A percentile compares a stretch with the other conserved stretches of the same genome.
phyloP scores from a whole-genome alignment of 2,797 vertebrate species.

The Scomberomorus guttatus region DNA sequence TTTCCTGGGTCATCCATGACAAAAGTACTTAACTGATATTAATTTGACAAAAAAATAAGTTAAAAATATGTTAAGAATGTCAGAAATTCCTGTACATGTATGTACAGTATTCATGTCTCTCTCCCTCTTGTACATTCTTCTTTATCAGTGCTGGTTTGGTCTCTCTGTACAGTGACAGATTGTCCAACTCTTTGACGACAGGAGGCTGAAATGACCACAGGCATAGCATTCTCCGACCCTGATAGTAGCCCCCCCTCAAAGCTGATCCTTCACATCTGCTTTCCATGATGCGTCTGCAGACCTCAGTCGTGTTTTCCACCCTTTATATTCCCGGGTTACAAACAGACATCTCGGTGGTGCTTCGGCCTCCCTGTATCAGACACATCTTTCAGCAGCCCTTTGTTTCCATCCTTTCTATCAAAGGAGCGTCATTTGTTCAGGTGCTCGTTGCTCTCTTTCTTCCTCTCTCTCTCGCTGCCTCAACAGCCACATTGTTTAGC shows the following conservation, averaged over 20 bases:
- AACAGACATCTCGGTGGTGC: slow-evolving; percentile 49
- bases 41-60: not conserved
- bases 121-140: not conserved
- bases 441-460: slow-evolving; percentile 64
- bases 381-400: slow-evolving; percentile 53
- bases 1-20: not conserved
- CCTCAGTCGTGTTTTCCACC: slow-evolving; percentile 31
- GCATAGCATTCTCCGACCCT: not conserved
- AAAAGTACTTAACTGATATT: not conserved
- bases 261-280: slow-evolving; percentile 34
- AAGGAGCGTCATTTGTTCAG: slow-evolving; percentile 78
- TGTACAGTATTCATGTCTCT: slow-evolving; percentile 8
- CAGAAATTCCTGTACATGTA: not conserved
- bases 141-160: slow-evolving; percentile 4
- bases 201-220: slow-evolving; percentile 25
- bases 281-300: slow-evolving; percentile 45
- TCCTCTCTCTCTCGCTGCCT: slow-evolving; percentile 42
- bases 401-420: slow-evolving; percentile 36
- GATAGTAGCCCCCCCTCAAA: slow-evolving; percentile 12
- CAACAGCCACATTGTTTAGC: slow-evolving; percentile 45
- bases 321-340: slow-evolving; percentile 29
- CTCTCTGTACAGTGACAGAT: slow-evolving; percentile 6
- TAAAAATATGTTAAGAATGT: slow-evolving; percentile 10
- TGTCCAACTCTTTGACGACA: slow-evolving; percentile 1
- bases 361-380: slow-evolving; percentile 44